Evolutionary conservation across 2,888 invertebrate genomes (phyloP).

Genomic region (Eretmocerus hayati): DNA sequence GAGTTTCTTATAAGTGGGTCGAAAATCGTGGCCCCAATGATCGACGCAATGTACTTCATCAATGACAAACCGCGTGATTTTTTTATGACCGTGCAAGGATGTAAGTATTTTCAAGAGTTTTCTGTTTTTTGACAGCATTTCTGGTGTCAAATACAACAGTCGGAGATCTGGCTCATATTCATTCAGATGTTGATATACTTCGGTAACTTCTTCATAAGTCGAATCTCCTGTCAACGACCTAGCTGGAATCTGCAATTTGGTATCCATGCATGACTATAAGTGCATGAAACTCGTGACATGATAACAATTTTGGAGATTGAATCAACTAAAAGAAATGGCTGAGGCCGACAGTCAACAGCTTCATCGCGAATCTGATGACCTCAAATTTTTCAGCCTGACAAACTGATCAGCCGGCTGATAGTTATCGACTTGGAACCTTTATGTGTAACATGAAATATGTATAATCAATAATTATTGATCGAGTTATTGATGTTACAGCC

Average conservation of each 20-base stretch:
- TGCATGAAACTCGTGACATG: too few relatives aligned
- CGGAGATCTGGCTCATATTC: slow-evolving; percentile 65
- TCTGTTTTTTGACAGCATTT: slow-evolving; percentile 81
- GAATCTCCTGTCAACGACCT: slow-evolving; percentile 77
- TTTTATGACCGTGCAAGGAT: slow-evolving; percentile 62
- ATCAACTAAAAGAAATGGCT: too few relatives aligned
- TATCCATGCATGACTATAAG: too few relatives aligned
- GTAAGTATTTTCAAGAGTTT: slow-evolving; percentile 64
- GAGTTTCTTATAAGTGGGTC: slow-evolving; percentile 83
- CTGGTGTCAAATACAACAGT: slow-evolving; percentile 92
- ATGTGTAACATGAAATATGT: too few relatives aligned
- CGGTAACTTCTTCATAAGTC: slow-evolving; percentile 55
- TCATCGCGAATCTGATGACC: too few relatives aligned
- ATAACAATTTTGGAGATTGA: too few relatives aligned
- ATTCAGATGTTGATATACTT: slow-evolving; percentile 67
- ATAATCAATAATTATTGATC: too few relatives aligned
- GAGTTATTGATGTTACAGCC: too few relatives aligned
- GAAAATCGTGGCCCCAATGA: slow-evolving; percentile 97
- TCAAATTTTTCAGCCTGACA: too few relatives aligned
- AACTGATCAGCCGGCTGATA: too few relatives aligned
- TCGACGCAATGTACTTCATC: slow-evolving; percentile 99
- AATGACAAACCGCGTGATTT: slow-evolving; percentile 82
- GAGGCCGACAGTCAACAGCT: too few relatives aligned
- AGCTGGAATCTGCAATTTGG: slow-evolving; percentile 88
- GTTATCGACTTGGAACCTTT: too few relatives aligned